Base-by-base conservation (phyloP, 1,140 invertebrate species). In the Drosophila melanica region DNA sequence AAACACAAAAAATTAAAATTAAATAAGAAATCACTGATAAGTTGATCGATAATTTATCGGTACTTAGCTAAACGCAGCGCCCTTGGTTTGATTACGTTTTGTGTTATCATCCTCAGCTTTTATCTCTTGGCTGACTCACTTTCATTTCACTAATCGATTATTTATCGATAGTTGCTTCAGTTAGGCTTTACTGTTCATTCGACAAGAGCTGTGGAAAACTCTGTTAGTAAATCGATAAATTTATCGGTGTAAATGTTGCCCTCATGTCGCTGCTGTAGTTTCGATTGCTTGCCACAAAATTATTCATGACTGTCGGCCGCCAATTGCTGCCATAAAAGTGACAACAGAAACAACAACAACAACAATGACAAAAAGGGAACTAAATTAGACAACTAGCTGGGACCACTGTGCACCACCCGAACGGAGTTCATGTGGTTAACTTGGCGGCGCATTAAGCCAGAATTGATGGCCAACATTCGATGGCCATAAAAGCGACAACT, bases 381-480 rank as follows among this genome's bases (percentile, higher is more conserved):
- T 59, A 67, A 59, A 67, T 67, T 60, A 57, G 62, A 33, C 50
- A 50, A 18, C 11, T 12, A n/a, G 8, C 9, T 8, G 5, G 27
- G 14, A 39, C 44, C 54, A 48, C 30, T 45, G 27, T 18, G 55
- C 37, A 23, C 60, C 60, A 58, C 44, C 42, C n/a, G 12, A 53
- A 37, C 20, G 18, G 37, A 47, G 57, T 39, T 54, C 58, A 47
- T 73, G 55, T 59, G 70, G 63, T 67, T 73, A 53, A 45, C 44
- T 58, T 45, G 42, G 42, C 57, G 47, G 30, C 62, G 79, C 75
- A 77, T 81, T 75, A 82, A 78, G 66, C 79, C 80, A 60, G 20
- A 82, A 82, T 82, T 82, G 79, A 76, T 79, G 80, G 79, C 77
- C 77, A 45, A 57, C 64, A 73, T 57, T 67, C 50, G 50, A 35